Evolutionary conservation across 2,888 invertebrate genomes (phyloP).

Genomic region (Phrixothrix hirtus): DNA sequence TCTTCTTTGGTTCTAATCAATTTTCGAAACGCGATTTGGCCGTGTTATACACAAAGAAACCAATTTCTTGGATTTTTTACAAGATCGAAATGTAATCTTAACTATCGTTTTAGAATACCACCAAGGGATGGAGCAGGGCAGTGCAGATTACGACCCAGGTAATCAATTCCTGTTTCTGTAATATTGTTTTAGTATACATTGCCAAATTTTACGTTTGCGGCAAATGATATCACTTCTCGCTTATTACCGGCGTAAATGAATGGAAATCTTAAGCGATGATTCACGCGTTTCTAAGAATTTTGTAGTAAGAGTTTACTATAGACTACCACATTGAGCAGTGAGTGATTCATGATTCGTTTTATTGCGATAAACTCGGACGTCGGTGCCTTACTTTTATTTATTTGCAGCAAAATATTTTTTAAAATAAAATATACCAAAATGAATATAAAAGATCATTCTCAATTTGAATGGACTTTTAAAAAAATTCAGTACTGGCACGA

Average conservation of each 20-base stretch:
- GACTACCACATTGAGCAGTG: constrained; percentile 8
- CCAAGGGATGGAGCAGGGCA: constrained; percentile 77
- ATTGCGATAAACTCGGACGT: too few species aligned
- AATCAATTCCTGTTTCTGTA: constrained; percentile 48
- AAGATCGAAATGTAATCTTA: constrained; percentile 7
- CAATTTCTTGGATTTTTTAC: constrained; percentile 2
- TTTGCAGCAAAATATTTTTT: too few species aligned
- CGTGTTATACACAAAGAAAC: too few species aligned
- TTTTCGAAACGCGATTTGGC: constrained; percentile 35
- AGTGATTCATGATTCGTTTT: constrained; percentile 11
- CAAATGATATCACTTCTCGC: constrained; percentile 13
- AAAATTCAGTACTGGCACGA: constrained; percentile 54
- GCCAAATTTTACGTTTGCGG: constrained; percentile 5
- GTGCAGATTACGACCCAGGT: constrained; percentile 82
- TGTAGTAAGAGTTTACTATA: constrained; percentile 26
- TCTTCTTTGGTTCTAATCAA: constrained; percentile 17
- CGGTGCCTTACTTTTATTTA: too few species aligned
- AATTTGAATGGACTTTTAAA: constrained; percentile 46
- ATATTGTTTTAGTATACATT: too few species aligned
- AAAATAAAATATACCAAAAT: neutral
- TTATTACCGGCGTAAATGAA: constrained; percentile 11
- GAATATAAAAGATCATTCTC: neutral
- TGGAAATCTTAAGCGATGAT: constrained; percentile 24
- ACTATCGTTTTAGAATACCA: constrained; percentile 71
- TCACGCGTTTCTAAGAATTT: constrained; percentile 25